Percentiles rank a stretch among this genome's conserved stretches.
These are phyloP conservation scores for Dryas iulia DNA, from an alignment of 1,140 invertebrate genomes.

Conservation along the genomic window DNA sequence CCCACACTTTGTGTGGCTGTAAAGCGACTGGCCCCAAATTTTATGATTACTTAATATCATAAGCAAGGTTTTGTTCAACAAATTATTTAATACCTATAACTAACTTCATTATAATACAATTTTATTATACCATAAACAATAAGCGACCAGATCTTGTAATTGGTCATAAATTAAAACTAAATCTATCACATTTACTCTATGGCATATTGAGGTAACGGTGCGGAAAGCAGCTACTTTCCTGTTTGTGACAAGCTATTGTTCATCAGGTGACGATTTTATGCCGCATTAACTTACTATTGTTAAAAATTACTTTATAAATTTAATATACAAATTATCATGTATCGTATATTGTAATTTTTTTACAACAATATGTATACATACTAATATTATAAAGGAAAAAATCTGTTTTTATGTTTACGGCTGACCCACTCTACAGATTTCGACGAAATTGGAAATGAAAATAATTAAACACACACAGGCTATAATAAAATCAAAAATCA, in stretches of 20 bases:
- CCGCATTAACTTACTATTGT: slow-evolving; percentile 41
- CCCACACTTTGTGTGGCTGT: too few species aligned
- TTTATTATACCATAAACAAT: background rate
- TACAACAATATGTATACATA: too few species aligned
- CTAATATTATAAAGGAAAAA: too few species aligned
- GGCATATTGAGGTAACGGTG: slow-evolving; percentile 11
- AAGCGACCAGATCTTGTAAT: background rate
- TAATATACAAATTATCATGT: background rate
- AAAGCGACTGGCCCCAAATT: too few species aligned
- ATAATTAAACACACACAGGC: too few species aligned
- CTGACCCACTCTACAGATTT: too few species aligned
- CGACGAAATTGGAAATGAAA: too few species aligned
- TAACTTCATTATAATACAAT: too few species aligned
- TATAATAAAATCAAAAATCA: too few species aligned
- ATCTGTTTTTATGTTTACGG: too few species aligned
- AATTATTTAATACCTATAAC: too few species aligned
- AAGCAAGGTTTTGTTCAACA: background rate
- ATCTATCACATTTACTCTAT: background rate
- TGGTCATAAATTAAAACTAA: background rate
- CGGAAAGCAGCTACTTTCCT: slow-evolving; percentile 29
- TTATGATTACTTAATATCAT: too few species aligned
- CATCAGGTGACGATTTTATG: slow-evolving; percentile 34
- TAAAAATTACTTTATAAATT: slow-evolving; percentile 36
- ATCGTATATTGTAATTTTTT: background rate
- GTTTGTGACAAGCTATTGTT: slow-evolving; percentile 26